These are phyloP conservation scores for Periophthalmus modestus DNA, from an alignment of 2,113 vertebrate species.

Conservation along the genomic window DNA sequence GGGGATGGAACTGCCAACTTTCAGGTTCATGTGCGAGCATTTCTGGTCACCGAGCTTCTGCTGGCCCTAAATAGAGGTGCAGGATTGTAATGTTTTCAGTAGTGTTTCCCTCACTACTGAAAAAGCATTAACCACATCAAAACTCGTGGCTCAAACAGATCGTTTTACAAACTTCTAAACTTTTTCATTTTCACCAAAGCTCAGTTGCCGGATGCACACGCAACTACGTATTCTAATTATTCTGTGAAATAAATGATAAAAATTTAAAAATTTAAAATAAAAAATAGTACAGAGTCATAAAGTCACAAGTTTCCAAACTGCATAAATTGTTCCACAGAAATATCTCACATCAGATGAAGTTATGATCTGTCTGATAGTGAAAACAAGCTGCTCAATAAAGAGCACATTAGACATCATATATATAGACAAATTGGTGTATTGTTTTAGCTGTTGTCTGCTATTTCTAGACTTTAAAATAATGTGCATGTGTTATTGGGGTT, in stretches of 20 bases:
- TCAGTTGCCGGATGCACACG: background rate
- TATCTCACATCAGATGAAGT: conserved; percentile 31
- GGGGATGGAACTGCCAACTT: background rate
- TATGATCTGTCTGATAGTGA: conserved; percentile 29
- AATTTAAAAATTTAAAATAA: background rate
- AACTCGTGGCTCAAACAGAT: conserved; percentile 31
- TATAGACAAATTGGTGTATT: background rate
- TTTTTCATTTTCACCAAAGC: background rate
- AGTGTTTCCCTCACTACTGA: too few relatives aligned
- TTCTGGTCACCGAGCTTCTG: background rate
- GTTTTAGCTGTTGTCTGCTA: too few relatives aligned
- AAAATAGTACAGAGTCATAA: background rate
- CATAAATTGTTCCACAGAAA: conserved; percentile 37
- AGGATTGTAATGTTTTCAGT: conserved; percentile 20
- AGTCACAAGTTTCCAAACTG: conserved; percentile 11
- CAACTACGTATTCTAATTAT: background rate
- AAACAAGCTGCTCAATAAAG: background rate
- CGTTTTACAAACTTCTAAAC: background rate
- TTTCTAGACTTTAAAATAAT: background rate
- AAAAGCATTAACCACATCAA: conserved; percentile 62
- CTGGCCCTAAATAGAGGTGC: background rate
- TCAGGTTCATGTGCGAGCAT: background rate
- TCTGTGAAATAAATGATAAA: background rate
- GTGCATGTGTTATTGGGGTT: conserved; percentile 15
- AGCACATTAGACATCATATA: background rate